These are phyloP conservation scores for Mionectes macconnelli DNA, from an alignment of 2,113 vertebrate species.

Conservation along the genomic window DNA sequence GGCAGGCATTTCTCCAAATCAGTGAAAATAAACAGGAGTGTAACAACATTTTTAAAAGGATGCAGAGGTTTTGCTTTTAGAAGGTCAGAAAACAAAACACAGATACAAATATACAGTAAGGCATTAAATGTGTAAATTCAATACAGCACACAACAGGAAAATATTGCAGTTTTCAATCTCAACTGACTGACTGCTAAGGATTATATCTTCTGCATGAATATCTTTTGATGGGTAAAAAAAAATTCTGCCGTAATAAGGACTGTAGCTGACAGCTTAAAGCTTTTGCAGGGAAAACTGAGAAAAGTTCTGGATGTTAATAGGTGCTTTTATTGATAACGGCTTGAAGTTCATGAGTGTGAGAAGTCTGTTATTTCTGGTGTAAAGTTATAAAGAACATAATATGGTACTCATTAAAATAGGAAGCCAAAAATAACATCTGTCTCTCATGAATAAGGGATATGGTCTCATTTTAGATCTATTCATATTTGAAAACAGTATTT, in stretches of 20 bases:
- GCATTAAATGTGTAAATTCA: not conserved
- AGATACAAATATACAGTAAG: not conserved
- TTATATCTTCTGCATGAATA: not conserved
- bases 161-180: not conserved
- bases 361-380: conserved; percentile 67
- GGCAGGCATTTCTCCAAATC: conserved; percentile 20
- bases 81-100: not conserved
- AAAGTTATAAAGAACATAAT: conserved; percentile 69
- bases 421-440: conserved; percentile 80
- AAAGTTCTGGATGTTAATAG: conserved; percentile 64
- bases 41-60: not conserved
- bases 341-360: conserved; percentile 59
- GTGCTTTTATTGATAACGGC: conserved; percentile 65
- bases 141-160: not conserved
- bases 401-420: conserved; percentile 71
- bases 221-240: not conserved
- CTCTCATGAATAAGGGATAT: conserved; percentile 69
- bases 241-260: not conserved
- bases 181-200: not conserved
- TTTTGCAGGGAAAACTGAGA: conserved; percentile 26
- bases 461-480: conserved; percentile 69
- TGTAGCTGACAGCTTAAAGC: conserved; percentile 24
- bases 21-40: conserved; percentile 34
- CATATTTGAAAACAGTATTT: conserved; percentile 57
- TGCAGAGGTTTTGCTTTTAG: not conserved